Evolutionary conservation across 1,140 invertebrate species (phyloP).

Genomic region (Brachionus paranguensis): DNA sequence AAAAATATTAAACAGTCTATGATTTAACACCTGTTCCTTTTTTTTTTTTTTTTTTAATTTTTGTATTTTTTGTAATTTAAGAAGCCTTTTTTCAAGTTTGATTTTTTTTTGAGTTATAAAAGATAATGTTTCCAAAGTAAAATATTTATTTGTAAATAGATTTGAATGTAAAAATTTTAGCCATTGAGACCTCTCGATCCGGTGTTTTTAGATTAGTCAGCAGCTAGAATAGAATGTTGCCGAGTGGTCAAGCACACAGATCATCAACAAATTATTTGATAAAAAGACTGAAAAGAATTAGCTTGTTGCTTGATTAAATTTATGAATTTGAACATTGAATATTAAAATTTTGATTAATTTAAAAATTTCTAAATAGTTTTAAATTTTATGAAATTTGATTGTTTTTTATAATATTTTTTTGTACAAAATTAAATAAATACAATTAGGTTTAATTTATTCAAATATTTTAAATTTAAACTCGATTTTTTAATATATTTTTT

Average conservation of each 20-base stretch:
- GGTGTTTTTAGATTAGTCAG: conserved; percentile 5
- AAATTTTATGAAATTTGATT: neutral
- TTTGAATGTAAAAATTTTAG: neutral
- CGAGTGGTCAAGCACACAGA: neutral
- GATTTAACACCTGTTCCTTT: neutral
- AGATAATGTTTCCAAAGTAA: neutral
- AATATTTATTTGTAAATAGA: conserved; percentile 26
- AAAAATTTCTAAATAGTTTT: neutral
- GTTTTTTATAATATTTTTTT: neutral
- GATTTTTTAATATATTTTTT: neutral
- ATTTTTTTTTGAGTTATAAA: neutral
- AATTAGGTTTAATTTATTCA: neutral
- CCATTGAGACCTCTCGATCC: neutral
- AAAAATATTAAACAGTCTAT: conserved; percentile 11
- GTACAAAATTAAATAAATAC: neutral
- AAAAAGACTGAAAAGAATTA: neutral
- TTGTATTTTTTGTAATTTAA: neutral
- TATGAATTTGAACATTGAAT: too few species aligned
- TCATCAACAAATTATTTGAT: neutral
- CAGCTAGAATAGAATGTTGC: neutral
- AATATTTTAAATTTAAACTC: neutral
- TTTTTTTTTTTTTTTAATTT: neutral
- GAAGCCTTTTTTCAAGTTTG: neutral
- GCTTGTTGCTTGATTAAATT: neutral
- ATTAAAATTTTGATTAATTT: neutral